Evolutionary conservation across 2,113 vertebrate genomes (phyloP).

Genomic region (Heliornis fulica): DNA sequence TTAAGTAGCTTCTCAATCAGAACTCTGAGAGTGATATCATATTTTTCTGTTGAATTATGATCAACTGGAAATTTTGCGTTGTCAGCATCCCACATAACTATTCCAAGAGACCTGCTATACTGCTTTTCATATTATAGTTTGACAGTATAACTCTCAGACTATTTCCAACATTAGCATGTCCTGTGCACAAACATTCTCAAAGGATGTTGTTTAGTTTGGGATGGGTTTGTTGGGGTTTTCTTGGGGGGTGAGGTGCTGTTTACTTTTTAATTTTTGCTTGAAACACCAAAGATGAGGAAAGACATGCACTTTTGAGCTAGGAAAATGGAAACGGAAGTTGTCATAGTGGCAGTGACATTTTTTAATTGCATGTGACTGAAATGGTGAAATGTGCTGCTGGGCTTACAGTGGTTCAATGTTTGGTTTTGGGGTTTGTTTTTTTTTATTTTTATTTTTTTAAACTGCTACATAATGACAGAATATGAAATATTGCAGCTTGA

Average conservation of each 20-base stretch:
- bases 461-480: background rate
- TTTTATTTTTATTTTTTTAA: background rate
- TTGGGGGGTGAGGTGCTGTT: too few species aligned
- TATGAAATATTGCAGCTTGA: background rate
- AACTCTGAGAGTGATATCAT: background rate
- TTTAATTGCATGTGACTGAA: background rate
- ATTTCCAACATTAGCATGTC: background rate
- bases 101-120: background rate
- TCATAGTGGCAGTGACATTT: background rate
- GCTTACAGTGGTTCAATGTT: background rate
- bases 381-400: background rate
- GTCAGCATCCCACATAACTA: background rate
- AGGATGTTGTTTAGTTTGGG: background rate
- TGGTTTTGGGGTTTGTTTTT: too few species aligned
- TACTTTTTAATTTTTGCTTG: background rate
- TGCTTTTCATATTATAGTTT: background rate
- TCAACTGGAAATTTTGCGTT: background rate
- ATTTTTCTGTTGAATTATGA: background rate
- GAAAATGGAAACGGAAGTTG: background rate
- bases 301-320: background rate
- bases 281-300: background rate
- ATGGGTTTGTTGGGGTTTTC: background rate
- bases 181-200: background rate
- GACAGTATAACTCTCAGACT: background rate
- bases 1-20: too few species aligned